Percentiles rank a stretch among this genome's conserved stretches.
Evolutionary conservation across 2,113 vertebrate genomes (phyloP).

Genomic region (Sander vitreus): DNA sequence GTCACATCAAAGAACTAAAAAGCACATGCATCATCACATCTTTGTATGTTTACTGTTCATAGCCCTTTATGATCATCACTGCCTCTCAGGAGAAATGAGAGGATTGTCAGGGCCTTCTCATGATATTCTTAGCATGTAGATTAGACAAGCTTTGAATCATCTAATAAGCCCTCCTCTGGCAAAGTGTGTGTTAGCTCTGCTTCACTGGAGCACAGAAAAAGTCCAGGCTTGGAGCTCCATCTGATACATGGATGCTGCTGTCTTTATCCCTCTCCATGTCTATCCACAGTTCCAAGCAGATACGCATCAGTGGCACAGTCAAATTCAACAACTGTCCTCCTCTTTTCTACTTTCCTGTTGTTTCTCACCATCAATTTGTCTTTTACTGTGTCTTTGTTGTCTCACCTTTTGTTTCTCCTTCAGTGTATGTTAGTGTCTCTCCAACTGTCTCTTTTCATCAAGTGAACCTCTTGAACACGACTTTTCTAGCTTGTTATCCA

Average conservation of each 20-base stretch:
- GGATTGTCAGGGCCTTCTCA: slow-evolving; percentile 41
- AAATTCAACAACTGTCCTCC: slow-evolving; percentile 1
- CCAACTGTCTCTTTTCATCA: slow-evolving; percentile 27
- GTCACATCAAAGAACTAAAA: slow-evolving; percentile 42
- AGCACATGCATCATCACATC: slow-evolving; percentile 20
- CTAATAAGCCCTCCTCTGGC: slow-evolving; percentile 55
- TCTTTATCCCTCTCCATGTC: slow-evolving; percentile 8
- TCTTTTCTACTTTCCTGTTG: not conserved
- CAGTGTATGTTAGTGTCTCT: not conserved
- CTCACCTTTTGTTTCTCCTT: not conserved
- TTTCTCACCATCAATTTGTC: slow-evolving; percentile 23
- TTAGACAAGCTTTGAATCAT: slow-evolving; percentile 65
- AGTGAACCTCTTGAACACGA: not conserved
- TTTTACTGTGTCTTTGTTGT: slow-evolving; percentile 23
- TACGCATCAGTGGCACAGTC: not conserved
- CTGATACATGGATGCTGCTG: slow-evolving; percentile 22
- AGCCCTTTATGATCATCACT: slow-evolving; percentile 39
- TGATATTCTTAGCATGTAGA: slow-evolving; percentile 63
- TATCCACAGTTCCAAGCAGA: slow-evolving; percentile 1
- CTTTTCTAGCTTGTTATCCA: slow-evolving; percentile 10
- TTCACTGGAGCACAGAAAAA: slow-evolving; percentile 23
- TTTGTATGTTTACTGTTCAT: slow-evolving; percentile 47
- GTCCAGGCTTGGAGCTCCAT: slow-evolving; percentile 6
- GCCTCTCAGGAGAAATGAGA: slow-evolving; percentile 32
- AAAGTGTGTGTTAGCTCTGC: slow-evolving; percentile 33